A percentile compares a stretch with the other conserved stretches of the same genome.
Evolutionary conservation across 2,113 vertebrate genomes (phyloP).

Genomic region (Xiphorhynchus elegans): DNA sequence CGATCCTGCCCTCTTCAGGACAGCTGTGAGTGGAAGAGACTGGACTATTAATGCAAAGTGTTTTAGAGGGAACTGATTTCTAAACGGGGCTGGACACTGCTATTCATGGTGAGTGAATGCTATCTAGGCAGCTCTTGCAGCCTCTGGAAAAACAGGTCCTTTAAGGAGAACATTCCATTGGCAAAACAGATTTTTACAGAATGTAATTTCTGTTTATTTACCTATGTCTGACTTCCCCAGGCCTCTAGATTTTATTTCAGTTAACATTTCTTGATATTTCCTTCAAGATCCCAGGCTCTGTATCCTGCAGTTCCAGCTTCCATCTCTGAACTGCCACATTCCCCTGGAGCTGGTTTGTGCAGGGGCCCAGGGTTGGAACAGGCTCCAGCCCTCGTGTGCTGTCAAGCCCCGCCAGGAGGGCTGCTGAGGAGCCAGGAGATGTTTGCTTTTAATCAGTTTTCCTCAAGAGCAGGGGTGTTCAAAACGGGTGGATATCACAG

Average conservation of each 20-base stretch:
- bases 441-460: neutral
- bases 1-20: neutral
- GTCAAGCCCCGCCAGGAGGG: neutral
- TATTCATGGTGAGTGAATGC: neutral
- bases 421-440: neutral
- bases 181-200: neutral
- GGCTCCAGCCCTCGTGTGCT: neutral
- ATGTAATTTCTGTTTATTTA: constrained; percentile 5
- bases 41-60: neutral
- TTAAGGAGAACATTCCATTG: neutral
- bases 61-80: neutral
- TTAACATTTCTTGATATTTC: constrained; percentile 18
- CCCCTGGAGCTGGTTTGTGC: accelerated
- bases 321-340: neutral
- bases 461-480: neutral
- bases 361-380: accelerated
- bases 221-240: constrained; percentile 26
- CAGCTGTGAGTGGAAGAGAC: neutral
- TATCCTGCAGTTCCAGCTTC: constrained; percentile 3
- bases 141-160: neutral
- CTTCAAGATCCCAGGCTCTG: neutral
- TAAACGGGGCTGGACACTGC: neutral
- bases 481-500: neutral
- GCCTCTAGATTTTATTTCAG: constrained; percentile 7
- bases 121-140: neutral